Conservation (phyloP, 2,113 vertebrate genomes). For the Megalops atlanticus region DNA sequence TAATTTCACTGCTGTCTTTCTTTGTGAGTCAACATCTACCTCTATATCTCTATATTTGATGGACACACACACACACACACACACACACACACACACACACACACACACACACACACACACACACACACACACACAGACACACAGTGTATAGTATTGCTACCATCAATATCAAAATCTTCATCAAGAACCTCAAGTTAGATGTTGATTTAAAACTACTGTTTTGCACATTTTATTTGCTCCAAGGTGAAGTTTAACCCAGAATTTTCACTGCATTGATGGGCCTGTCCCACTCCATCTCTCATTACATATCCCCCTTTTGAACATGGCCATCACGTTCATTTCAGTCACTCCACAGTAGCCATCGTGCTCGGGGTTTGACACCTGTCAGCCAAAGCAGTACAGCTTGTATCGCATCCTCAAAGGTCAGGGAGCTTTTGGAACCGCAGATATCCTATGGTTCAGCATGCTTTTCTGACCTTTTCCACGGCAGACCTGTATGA, state of each 20-base stretch:
- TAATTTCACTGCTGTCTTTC: background rate
- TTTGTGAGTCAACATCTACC: background rate
- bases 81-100: too few species aligned
- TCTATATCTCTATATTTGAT: too few species aligned
- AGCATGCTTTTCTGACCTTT: background rate
- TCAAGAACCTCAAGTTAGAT: too few species aligned
- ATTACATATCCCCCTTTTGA: background rate
- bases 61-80: too few species aligned
- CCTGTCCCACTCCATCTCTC: background rate
- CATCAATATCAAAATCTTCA: too few species aligned
- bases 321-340: background rate
- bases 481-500: background rate
- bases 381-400: slow-evolving; percentile 14
- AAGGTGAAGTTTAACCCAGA: background rate
- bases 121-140: too few species aligned
- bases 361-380: background rate
- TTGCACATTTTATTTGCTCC: too few species aligned
- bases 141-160: too few species aligned
- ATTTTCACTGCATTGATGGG: too few species aligned
- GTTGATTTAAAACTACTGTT: too few species aligned
- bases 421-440: background rate
- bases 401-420: slow-evolving; percentile 8
- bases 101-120: too few species aligned
- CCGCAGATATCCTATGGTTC: background rate
- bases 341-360: background rate